These are phyloP conservation scores for Nephila pilipes DNA, from an alignment of 1,140 invertebrate genomes.

Conservation along the genomic window DNA sequence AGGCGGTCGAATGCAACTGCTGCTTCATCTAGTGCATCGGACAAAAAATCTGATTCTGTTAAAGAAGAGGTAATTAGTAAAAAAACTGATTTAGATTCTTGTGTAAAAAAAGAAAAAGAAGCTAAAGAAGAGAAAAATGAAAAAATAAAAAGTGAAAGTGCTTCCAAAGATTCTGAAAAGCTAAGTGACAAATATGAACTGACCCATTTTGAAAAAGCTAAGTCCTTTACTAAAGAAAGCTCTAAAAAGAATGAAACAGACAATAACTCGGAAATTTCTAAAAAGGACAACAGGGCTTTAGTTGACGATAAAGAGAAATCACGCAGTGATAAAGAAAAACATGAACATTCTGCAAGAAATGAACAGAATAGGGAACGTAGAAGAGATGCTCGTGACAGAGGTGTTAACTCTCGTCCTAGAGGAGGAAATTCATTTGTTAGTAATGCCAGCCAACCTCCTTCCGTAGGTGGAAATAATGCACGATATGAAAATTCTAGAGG, in stretches of 20 bases:
- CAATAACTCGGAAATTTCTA: neutral
- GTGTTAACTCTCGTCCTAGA: constrained; percentile 69
- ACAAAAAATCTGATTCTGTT: constrained; percentile 80
- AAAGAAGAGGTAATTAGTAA: constrained; percentile 78
- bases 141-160: constrained; percentile 69
- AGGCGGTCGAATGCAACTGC: constrained; percentile 81
- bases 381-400: constrained; percentile 54
- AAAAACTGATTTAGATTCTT: constrained; percentile 63
- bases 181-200: constrained; percentile 60
- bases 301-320: constrained; percentile 56
- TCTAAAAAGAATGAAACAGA: constrained; percentile 68
- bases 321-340: constrained; percentile 68
- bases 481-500: constrained; percentile 66
- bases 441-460: neutral
- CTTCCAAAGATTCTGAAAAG: constrained; percentile 63
- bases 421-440: constrained; percentile 61
- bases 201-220: constrained; percentile 65
- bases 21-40: constrained; percentile 78
- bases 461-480: neutral
- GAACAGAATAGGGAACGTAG: constrained; percentile 67
- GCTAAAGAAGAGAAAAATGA: constrained; percentile 77
- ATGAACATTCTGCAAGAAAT: constrained; percentile 69
- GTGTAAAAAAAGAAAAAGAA: constrained; percentile 76
- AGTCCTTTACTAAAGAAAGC: constrained; percentile 54
- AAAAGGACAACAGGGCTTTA: constrained; percentile 40